Evolutionary conservation across 2,113 vertebrate species (phyloP).

Genomic region (Ancistrus triradiatus): DNA sequence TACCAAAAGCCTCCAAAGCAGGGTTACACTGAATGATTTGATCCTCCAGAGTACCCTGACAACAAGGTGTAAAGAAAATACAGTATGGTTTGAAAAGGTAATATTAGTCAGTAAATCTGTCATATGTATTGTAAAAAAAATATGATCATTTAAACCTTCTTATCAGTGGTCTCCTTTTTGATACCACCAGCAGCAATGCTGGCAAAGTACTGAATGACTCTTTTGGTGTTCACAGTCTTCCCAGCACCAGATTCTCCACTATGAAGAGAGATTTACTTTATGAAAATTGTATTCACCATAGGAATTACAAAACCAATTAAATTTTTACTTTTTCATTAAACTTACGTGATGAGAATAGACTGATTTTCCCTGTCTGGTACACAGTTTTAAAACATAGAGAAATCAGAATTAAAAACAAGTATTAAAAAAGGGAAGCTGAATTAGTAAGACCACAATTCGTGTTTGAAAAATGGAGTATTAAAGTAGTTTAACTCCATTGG

Average conservation of each 20-base stretch:
- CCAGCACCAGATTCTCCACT: conserved; percentile 86
- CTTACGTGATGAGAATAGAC: conserved; percentile 83
- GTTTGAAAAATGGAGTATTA: too few species aligned
- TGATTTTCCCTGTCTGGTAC: conserved; percentile 78
- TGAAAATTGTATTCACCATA: not conserved
- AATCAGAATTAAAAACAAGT: not conserved
- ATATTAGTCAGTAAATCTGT: too few species aligned
- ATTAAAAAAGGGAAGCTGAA: too few species aligned
- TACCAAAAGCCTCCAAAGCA: conserved; percentile 44
- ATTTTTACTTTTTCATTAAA: not conserved
- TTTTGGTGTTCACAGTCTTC: conserved; percentile 86
- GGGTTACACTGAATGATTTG: conserved; percentile 51
- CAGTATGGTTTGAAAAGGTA: too few species aligned
- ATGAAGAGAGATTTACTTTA: not conserved
- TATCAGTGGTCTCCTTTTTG: conserved; percentile 17
- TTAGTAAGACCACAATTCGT: too few species aligned
- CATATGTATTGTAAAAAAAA: too few species aligned
- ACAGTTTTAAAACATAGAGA: not conserved
- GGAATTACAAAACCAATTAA: not conserved
- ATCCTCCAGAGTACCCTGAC: conserved; percentile 59
- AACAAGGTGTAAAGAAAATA: conserved; percentile 39
- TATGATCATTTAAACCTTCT: conserved; percentile 11
- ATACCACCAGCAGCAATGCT: conserved; percentile 74
- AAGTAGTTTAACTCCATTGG: too few species aligned
- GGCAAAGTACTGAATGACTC: conserved; percentile 85